These are phyloP conservation scores for Catocala nupta DNA, from an alignment of 2,888 invertebrate genomes.

Conservation along the genomic window DNA sequence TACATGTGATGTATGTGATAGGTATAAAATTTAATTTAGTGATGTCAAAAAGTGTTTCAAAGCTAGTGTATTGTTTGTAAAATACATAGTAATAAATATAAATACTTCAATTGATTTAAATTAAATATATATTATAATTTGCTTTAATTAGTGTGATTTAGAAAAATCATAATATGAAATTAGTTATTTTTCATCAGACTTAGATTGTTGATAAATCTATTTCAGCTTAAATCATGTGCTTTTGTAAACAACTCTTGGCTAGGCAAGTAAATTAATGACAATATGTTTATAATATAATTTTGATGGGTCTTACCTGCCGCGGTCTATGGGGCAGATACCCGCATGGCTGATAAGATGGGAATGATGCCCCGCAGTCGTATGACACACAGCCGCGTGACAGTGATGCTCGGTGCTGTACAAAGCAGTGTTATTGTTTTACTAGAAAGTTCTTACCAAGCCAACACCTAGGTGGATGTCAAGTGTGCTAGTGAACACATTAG, in stretches of 20 bases:
- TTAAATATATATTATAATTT: background rate
- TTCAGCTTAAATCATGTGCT: too few species aligned
- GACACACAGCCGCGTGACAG: constrained; percentile 90
- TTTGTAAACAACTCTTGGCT: too few species aligned
- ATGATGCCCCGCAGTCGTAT: constrained; percentile 79
- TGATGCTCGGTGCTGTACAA: constrained; percentile 88
- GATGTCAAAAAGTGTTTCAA: background rate
- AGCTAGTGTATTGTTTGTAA: background rate
- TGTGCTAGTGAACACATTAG: constrained; percentile 38
- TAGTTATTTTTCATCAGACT: too few species aligned
- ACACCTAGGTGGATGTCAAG: constrained; percentile 16
- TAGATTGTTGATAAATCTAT: too few species aligned
- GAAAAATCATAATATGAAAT: too few species aligned
- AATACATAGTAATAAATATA: background rate
- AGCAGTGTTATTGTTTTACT: constrained; percentile 44
- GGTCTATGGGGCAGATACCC: constrained; percentile 78
- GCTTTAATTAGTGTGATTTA: background rate
- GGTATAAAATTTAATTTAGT: background rate
- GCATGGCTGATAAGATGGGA: constrained; percentile 80
- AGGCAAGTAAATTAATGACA: too few species aligned
- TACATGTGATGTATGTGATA: background rate
- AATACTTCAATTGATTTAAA: background rate
- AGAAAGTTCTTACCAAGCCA: constrained; percentile 32
- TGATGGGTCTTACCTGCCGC: constrained; percentile 73
- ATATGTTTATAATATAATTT: background rate